Percentiles rank a stretch among this genome's conserved stretches.
Conservation (phyloP, 2,888 invertebrate species). For the Sarcophaga rosellei region DNA sequence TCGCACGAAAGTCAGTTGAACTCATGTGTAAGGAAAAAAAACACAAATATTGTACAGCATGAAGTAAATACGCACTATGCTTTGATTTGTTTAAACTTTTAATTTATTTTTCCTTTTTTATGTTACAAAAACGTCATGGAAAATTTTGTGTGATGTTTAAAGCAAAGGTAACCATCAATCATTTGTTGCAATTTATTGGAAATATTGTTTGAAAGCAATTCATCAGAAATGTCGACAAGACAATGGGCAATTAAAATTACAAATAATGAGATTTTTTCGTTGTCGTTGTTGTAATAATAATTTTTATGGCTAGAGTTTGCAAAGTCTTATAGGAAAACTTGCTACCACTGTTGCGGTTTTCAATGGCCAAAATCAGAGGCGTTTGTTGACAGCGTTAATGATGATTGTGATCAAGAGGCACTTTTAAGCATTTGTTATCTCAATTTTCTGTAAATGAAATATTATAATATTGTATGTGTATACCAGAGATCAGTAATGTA, state of each 20-base stretch:
- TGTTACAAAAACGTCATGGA: neutral
- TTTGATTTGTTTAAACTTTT: too few relatives aligned
- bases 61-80: too few relatives aligned
- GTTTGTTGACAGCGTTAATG: neutral
- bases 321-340: neutral
- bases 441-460: neutral
- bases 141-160: neutral
- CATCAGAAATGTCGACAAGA: neutral
- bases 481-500: too few relatives aligned
- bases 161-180: neutral
- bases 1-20: slow-evolving; percentile 39
- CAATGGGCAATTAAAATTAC: slow-evolving; percentile 25
- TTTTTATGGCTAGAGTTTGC: neutral
- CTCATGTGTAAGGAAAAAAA: slow-evolving; percentile 27
- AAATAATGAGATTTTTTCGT: neutral
- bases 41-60: too few relatives aligned
- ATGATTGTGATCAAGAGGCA: neutral
- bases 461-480: neutral
- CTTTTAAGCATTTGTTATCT: neutral
- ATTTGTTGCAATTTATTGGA: neutral
- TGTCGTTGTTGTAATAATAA: neutral
- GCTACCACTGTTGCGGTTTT: neutral
- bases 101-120: neutral
- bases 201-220: slow-evolving; percentile 4
- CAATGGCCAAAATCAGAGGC: neutral